Evolutionary conservation across 2,888 invertebrate genomes (phyloP).

Genomic region (Sialis lutaria): DNA sequence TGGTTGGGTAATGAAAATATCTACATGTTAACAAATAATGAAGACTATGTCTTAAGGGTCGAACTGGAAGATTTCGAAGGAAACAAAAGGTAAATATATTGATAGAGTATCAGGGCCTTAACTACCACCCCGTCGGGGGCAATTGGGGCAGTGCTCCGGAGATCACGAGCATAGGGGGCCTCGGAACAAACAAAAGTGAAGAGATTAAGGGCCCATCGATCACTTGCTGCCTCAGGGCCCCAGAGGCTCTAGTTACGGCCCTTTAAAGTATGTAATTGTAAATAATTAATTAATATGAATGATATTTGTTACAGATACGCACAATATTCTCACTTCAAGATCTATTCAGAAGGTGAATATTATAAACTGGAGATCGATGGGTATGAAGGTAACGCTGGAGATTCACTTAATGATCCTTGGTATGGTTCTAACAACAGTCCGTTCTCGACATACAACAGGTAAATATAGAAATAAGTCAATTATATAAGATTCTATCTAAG

Average conservation of each 20-base stretch:
- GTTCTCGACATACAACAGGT: constrained; percentile 84
- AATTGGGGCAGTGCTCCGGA: too few species aligned
- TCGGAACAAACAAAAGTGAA: too few species aligned
- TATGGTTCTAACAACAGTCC: constrained; percentile 87
- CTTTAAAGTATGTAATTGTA: neutral
- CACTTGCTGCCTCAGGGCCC: too few species aligned
- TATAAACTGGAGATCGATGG: constrained; percentile 85
- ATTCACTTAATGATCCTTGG: constrained; percentile 86
- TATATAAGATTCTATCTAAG: too few species aligned
- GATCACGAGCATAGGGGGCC: too few species aligned
- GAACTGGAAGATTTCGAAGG: constrained; percentile 87
- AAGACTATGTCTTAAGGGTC: constrained; percentile 72
- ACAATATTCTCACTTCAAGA: constrained; percentile 82
- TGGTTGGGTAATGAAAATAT: constrained; percentile 91
- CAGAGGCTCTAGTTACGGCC: neutral
- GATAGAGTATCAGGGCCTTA: too few species aligned
- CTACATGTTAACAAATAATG: constrained; percentile 83
- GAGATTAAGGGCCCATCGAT: too few species aligned
- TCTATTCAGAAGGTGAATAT: constrained; percentile 80
- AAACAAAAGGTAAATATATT: constrained; percentile 53
- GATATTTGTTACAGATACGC: constrained; percentile 45
- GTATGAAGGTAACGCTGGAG: constrained; percentile 80
- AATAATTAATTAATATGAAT: neutral
- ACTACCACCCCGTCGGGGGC: too few species aligned
- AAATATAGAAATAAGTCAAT: constrained; percentile 10